Evolutionary conservation across 2,888 invertebrate species (phyloP), one percentile per base, ranked within the genome.

Genomic region (Anoplius nigerrimus): DNA sequence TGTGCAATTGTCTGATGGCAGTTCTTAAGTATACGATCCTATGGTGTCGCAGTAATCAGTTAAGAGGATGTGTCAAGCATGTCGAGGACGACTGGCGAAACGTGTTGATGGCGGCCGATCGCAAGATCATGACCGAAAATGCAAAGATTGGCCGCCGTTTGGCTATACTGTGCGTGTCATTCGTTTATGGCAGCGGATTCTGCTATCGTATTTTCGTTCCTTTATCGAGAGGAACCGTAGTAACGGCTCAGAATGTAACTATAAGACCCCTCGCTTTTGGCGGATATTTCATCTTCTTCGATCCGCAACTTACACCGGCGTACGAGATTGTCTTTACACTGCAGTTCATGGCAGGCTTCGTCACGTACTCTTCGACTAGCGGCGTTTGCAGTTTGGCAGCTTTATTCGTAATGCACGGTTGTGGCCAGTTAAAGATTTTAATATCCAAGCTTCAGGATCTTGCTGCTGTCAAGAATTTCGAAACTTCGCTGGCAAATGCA

Each of bases 141-240:
- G 86, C 84, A 0, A 80, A 74, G 46, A 27, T 79, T 3, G 85
- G 82, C 0, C 68, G 83, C 21, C 70, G 61, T 6, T 58, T 86
- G 0, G 74, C 79, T 0, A 20, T 79, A 0, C 21, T 73, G 0
- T 82, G 81, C n/a, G 78, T 76, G 0, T 3, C 52, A 0, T 81
- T 81, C 13, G 80, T 84, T 75, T 86, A 81, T 57, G 68, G 75
- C 5, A 75, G 77, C 0, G 78, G 74, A 4, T 13, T 79, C 0
- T 74, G 69, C 3, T 79, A 78, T 62, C 78, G 84, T 24, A 76
- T 75, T 0, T 73, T 84, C 15, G 51, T 84, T 15, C 85, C 85
- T 0, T 57, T 84, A 0, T 64, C 72, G 4, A 72, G 52, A 3
- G 78, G 77, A 8, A 20, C 64, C 1, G 45, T 73, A 2, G 22